These are phyloP conservation scores for Chaetophractus vellerosus DNA, from an alignment of 2,797 vertebrate genomes.

Conservation along the genomic window DNA sequence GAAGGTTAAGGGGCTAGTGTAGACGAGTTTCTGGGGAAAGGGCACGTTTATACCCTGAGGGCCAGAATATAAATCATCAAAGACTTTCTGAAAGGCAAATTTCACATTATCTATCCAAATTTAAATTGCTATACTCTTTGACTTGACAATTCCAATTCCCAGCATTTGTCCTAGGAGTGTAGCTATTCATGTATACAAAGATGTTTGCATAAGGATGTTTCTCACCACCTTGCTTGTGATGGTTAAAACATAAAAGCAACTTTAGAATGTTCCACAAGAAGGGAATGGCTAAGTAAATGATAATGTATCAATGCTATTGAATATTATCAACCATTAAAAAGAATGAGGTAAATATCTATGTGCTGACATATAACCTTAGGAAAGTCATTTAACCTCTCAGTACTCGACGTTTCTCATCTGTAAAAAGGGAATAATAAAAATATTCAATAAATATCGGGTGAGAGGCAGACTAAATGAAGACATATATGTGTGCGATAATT, in stretches of 20 bases:
- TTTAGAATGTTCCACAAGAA: slow-evolving; percentile 55
- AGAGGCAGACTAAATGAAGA: slow-evolving; percentile 26
- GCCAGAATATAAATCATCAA: neutral
- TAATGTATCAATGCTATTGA: neutral
- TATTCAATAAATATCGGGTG: slow-evolving; percentile 27
- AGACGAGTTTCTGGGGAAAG: neutral
- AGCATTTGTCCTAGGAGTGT: slow-evolving; percentile 1
- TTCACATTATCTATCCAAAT: neutral
- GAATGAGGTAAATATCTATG: neutral
- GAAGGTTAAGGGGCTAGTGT: neutral
- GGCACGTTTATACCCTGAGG: neutral
- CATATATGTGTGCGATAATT: neutral
- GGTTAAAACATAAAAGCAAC: neutral
- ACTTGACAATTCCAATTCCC: slow-evolving; percentile 24
- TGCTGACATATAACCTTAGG: neutral
- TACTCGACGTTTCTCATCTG: neutral
- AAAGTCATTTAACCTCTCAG: neutral
- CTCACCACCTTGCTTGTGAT: slow-evolving; percentile 10
- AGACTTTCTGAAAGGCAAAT: slow-evolving; percentile 18
- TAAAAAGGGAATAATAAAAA: neutral
- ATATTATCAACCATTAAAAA: neutral
- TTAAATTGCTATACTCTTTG: slow-evolving; percentile 48
- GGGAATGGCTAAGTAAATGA: neutral
- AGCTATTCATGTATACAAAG: neutral
- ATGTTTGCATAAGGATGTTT: slow-evolving; percentile 1